Percentiles rank a stretch among this genome's conserved stretches.
Evolutionary conservation across 2,113 vertebrate species (phyloP).

Genomic region (Phalacrocorax pelagicus): DNA sequence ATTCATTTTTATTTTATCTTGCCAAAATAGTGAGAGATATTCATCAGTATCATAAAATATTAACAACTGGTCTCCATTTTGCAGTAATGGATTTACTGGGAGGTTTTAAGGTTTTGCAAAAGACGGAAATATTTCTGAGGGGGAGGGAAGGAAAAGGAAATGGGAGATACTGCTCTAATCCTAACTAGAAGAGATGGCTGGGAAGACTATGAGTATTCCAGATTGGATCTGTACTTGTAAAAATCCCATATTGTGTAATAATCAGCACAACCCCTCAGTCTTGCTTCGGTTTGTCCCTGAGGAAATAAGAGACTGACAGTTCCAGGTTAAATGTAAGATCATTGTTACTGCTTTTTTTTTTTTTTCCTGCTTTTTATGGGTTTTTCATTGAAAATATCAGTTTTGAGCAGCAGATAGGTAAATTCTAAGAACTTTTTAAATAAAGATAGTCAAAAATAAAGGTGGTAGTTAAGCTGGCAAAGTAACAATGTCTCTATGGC

Average conservation of each 20-base stretch:
- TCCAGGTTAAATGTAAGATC: background rate
- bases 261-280: background rate
- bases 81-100: background rate
- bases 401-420: background rate
- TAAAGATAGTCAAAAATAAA: background rate
- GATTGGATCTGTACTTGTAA: background rate
- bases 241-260: background rate
- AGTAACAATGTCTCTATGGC: background rate
- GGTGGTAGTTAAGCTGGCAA: background rate
- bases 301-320: background rate
- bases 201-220: background rate
- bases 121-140: background rate
- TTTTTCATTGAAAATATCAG: background rate
- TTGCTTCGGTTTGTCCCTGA: background rate
- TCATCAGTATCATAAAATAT: background rate
- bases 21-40: background rate
- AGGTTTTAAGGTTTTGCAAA: background rate
- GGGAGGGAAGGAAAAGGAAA: background rate
- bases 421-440: background rate
- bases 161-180: background rate
- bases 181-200: background rate
- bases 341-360: background rate
- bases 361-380: background rate
- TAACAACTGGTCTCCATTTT: background rate
- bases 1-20: slow-evolving; percentile 16